A percentile compares a stretch with the other conserved stretches of the same genome.
Conservation (phyloP, 2,113 vertebrate genomes). For the Balaenoptera acutorostrata region DNA sequence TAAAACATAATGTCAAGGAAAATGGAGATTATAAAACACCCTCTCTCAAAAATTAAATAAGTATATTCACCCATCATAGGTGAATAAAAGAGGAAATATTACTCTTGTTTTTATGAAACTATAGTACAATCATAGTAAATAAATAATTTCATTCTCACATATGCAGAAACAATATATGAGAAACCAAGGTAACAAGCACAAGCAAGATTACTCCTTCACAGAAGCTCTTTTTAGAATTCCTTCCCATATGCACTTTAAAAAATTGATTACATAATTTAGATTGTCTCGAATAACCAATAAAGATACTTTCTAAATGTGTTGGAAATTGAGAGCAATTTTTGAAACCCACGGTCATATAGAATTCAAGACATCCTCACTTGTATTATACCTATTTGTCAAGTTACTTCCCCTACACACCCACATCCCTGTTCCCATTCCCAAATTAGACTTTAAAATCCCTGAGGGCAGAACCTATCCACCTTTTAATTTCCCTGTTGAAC, state of each 20-base stretch:
- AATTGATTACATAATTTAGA: constrained; percentile 46
- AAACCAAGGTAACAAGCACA: constrained; percentile 19
- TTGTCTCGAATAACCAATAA: constrained; percentile 39
- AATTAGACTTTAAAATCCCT: constrained; percentile 50
- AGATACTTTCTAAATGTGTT: constrained; percentile 23
- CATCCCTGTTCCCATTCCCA: background rate
- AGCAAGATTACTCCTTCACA: background rate
- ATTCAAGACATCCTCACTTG: constrained; percentile 44
- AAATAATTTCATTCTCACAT: constrained; percentile 42
- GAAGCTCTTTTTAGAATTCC: background rate
- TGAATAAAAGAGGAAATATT: constrained; percentile 26
- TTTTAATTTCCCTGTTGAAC: constrained; percentile 1
- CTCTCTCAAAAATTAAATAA: constrained; percentile 31
- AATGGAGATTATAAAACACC: constrained; percentile 6
- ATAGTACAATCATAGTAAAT: constrained; percentile 12
- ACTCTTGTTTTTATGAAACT: background rate
- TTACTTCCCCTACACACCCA: background rate
- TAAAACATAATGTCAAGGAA: constrained; percentile 31
- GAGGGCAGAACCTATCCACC: constrained; percentile 22
- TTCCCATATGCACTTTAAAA: constrained; percentile 24
- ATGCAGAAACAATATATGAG: constrained; percentile 21
- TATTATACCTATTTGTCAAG: constrained; percentile 28
- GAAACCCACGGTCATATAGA: constrained; percentile 26
- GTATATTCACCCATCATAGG: background rate
- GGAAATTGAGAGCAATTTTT: constrained; percentile 29